phyloP scores from a whole-genome alignment of 2,888 invertebrate species.

The Metallyticus violacea region DNA sequence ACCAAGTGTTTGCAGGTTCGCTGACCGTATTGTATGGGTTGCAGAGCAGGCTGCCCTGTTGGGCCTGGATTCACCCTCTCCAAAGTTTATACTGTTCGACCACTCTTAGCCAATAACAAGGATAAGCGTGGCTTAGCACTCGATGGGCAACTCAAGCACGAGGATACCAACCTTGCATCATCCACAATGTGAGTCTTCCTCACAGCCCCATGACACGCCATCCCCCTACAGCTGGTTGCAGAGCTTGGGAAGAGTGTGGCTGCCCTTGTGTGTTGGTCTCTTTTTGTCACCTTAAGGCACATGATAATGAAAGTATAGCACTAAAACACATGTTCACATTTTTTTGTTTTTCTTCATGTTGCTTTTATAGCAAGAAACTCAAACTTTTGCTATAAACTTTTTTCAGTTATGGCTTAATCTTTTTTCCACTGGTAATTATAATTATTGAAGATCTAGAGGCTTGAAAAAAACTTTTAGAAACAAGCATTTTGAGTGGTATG shows the following conservation, averaged over 20 bases:
- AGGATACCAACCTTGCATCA: conserved; percentile 84
- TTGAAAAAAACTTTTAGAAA: too few relatives aligned
- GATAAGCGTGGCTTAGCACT: conserved; percentile 81
- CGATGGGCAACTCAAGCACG: conserved; percentile 83
- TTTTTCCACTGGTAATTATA: too few relatives aligned
- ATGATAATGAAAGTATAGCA: not conserved
- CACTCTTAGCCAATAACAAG: conserved; percentile 76
- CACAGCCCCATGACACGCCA: not conserved
- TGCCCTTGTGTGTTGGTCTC: not conserved
- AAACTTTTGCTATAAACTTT: not conserved
- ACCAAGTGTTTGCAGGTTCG: not conserved
- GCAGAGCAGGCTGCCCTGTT: conserved; percentile 76
- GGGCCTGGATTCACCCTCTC: conserved; percentile 81
- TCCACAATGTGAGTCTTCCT: conserved; percentile 72
- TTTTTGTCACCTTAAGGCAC: not conserved
- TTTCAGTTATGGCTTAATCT: not conserved
- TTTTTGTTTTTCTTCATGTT: not conserved
- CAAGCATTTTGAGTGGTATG: not conserved
- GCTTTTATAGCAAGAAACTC: not conserved
- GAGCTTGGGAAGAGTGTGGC: not conserved
- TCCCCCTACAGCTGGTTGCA: not conserved
- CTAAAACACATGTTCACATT: not conserved
- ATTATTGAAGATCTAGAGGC: too few relatives aligned
- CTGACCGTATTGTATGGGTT: not conserved
- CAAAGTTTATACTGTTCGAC: conserved; percentile 77